A percentile compares a stretch with the other conserved stretches of the same genome.
Evolutionary conservation across 2,113 vertebrate species (phyloP).

Genomic region (Rousettus leschenaultii): DNA sequence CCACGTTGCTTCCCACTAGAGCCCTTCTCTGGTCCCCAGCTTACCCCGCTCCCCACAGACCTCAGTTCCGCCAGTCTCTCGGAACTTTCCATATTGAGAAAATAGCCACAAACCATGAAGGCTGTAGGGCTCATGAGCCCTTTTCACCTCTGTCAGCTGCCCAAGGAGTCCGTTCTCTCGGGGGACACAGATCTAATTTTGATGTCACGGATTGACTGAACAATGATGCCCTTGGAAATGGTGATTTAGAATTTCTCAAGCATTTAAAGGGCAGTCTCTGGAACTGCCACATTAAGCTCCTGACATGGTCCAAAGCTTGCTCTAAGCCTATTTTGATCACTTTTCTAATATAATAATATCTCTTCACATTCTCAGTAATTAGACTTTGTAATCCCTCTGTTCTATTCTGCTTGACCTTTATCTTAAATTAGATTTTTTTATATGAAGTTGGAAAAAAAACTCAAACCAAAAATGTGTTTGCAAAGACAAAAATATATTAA

Average conservation of each 20-base stretch:
- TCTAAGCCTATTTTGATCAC: conserved; percentile 70
- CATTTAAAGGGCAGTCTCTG: conserved; percentile 2
- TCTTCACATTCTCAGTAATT: conserved; percentile 57
- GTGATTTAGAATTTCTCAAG: neutral
- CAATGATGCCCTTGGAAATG: neutral
- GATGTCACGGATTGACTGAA: neutral
- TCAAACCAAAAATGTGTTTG: neutral
- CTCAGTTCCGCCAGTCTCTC: neutral
- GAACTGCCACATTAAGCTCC: conserved; percentile 2
- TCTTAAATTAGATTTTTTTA: conserved; percentile 65
- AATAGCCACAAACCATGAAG: neutral
- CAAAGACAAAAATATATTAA: conserved; percentile 36
- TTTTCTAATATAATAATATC: conserved; percentile 55
- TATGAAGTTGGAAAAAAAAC: neutral
- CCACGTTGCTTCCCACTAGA: neutral
- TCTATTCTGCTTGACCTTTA: conserved; percentile 66
- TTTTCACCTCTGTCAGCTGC: neutral
- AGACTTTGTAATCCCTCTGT: conserved; percentile 59
- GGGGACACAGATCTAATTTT: neutral
- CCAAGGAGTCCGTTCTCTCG: neutral
- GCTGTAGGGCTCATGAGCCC: neutral
- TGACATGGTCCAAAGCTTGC: neutral
- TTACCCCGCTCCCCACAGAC: neutral
- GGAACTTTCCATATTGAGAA: neutral
- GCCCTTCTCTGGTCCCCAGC: neutral